phyloP scores from a whole-genome alignment of 2,797 vertebrate genomes.

The Siniperca scherzeri region DNA sequence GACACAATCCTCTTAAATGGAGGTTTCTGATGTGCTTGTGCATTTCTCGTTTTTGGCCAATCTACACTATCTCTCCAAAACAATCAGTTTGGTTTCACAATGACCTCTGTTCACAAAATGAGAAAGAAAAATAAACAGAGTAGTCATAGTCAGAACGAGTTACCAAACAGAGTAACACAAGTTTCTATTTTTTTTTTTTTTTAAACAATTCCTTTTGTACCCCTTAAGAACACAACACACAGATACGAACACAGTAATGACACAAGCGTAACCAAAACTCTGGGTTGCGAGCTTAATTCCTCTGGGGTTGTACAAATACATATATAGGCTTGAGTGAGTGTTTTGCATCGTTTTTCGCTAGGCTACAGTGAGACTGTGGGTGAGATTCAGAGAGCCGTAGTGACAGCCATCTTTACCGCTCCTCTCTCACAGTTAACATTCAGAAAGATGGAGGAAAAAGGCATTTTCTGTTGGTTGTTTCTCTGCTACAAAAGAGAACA shows the following conservation, averaged over 20 bases:
- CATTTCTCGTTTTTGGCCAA: slow-evolving; percentile 52
- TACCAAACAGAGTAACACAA: slow-evolving; percentile 16
- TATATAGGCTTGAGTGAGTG: slow-evolving; percentile 81
- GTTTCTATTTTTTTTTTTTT: slow-evolving; percentile 6
- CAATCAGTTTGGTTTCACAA: slow-evolving; percentile 65
- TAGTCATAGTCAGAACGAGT: slow-evolving; percentile 16
- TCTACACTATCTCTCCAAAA: slow-evolving; percentile 41
- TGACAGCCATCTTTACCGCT: slow-evolving; percentile 54
- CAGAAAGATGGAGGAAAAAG: slow-evolving; percentile 84
- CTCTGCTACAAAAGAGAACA: slow-evolving; percentile 78
- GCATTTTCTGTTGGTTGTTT: slow-evolving; percentile 78
- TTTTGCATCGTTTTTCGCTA: slow-evolving; percentile 81
- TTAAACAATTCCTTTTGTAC: slow-evolving; percentile 61
- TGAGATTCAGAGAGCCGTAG: slow-evolving; percentile 71
- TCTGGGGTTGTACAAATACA: slow-evolving; percentile 62
- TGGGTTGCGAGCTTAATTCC: slow-evolving; percentile 43
- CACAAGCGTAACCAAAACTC: slow-evolving; percentile 54
- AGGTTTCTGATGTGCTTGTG: slow-evolving; percentile 58
- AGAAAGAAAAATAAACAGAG: slow-evolving; percentile 28
- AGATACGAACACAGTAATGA: slow-evolving; percentile 60
- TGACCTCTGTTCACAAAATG: slow-evolving; percentile 41
- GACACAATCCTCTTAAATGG: slow-evolving; percentile 37
- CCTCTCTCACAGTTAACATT: slow-evolving; percentile 83
- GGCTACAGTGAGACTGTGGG: slow-evolving; percentile 85
- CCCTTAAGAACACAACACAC: slow-evolving; percentile 55